These are phyloP conservation scores for Haliclystus octoradiatus DNA, from an alignment of 30 jellyfish, hydroid and myxozoan species.

Conservation along the genomic window DNA sequence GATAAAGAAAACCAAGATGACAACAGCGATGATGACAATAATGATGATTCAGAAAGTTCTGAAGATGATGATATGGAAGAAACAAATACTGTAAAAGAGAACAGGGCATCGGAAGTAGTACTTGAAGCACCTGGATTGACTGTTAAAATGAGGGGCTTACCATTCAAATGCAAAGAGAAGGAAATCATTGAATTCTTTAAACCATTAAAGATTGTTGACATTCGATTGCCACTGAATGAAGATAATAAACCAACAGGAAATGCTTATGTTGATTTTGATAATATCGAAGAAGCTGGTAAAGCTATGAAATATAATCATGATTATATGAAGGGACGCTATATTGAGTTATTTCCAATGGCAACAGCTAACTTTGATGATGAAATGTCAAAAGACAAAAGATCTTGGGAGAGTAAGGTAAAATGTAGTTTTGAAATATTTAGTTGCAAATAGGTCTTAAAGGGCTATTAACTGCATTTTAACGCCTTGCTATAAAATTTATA, in stretches of 20 bases:
- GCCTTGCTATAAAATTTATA: too few relatives aligned
- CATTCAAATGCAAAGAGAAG: conserved; percentile 72
- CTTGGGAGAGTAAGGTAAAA: conserved; percentile 62
- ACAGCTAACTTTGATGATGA: too few relatives aligned
- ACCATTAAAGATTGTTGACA: conserved; percentile 60
- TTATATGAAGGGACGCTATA: conserved; percentile 55
- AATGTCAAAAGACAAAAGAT: background rate
- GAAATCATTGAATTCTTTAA: conserved; percentile 60
- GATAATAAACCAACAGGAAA: conserved; percentile 67
- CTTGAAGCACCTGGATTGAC: background rate
- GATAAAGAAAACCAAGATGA: too few relatives aligned
- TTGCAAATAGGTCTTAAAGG: too few relatives aligned
- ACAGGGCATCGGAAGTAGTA: background rate
- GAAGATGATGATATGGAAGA: background rate
- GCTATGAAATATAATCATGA: conserved; percentile 50
- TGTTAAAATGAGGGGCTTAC: conserved; percentile 23
- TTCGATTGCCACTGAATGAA: conserved; percentile 57
- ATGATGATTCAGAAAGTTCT: background rate
- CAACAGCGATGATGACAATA: too few relatives aligned
- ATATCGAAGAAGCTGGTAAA: conserved; percentile 17
- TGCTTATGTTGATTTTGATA: conserved; percentile 89
- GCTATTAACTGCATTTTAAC: too few relatives aligned
- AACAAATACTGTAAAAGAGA: background rate
- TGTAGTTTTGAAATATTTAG: too few relatives aligned
- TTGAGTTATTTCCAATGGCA: conserved; percentile 59